Base-by-base conservation (phyloP, 2,888 invertebrate species). In the Vanessa cardui region DNA sequence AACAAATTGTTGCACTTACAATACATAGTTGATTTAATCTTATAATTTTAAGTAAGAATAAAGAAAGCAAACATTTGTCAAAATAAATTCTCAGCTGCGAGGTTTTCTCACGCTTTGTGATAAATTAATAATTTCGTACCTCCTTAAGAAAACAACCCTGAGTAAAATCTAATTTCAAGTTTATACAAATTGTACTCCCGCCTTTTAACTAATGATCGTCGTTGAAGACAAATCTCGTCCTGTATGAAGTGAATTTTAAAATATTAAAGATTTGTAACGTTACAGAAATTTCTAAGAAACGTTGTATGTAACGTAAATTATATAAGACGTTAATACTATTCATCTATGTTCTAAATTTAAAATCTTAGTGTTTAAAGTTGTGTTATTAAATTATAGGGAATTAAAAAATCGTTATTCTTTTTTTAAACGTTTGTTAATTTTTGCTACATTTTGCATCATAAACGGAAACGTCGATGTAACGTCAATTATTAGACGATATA, bases 131-230 rank as follows among this genome's bases (percentile, higher is more conserved):
- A 72, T 69, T 71, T 65, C 65, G 62, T 72, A 72, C 69, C 66
- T 72, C 71, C 69, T 72, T 72, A 72, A 72, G 64, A 69, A 69
- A 72, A 72, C 66, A 67, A 67, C 62, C 61, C 66, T 66, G 71
- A 66, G 71, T 66, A 66, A 69, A 71, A 71, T 71, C 69, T 71
- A 71, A 69, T 71, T 71, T 69, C 52, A 71, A 71, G 69, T 69
- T 69, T 71, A 71, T 68, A 71, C 71, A 71, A 71, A 71, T 71
- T 69, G 69, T 69, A 63, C 69, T 69, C 71, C 54, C 66, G 69
- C 62, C 71, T 71, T 71, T 71, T 71, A 71, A 71, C 71, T 71
- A 71, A 71, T 71, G 69, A 71, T 71, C 71, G 66, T 71, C 62
- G 68, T 64, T 69, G 66, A 71, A 71, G 66, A 69, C 61, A 68